Evolutionary conservation across 2,113 vertebrate species (phyloP).

Genomic region (Rhinopomastus cyanomelas): DNA sequence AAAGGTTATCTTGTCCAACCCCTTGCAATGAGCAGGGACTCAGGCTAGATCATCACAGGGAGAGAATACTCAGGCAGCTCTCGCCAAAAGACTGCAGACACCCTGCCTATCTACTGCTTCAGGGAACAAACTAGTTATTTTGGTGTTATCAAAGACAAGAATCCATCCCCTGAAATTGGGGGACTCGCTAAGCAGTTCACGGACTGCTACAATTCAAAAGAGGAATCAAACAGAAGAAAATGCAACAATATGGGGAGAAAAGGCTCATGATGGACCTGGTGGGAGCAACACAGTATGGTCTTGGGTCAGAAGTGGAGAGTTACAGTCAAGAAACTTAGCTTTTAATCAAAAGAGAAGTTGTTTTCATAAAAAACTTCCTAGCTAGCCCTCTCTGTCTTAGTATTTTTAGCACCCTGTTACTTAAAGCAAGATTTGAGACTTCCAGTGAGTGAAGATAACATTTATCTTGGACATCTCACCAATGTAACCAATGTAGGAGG

Average conservation of each 20-base stretch:
- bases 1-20: too few species aligned
- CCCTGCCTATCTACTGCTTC: too few species aligned
- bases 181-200: neutral
- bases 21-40: too few species aligned
- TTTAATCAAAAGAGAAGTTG: neutral
- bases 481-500: too few species aligned
- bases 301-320: neutral
- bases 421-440: neutral
- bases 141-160: neutral
- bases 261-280: neutral
- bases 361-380: neutral
- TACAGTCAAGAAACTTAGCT: neutral
- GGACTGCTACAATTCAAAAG: neutral
- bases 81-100: too few species aligned
- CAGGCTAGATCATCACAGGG: too few species aligned
- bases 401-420: neutral
- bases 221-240: neutral
- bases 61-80: too few species aligned
- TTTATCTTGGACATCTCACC: neutral
- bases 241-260: neutral
- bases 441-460: neutral
- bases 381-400: neutral
- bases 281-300: neutral
- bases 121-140: neutral
- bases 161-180: neutral